phyloP scores from a whole-genome alignment of 2,797 vertebrate genomes.

The Glyptemys insculpta region DNA sequence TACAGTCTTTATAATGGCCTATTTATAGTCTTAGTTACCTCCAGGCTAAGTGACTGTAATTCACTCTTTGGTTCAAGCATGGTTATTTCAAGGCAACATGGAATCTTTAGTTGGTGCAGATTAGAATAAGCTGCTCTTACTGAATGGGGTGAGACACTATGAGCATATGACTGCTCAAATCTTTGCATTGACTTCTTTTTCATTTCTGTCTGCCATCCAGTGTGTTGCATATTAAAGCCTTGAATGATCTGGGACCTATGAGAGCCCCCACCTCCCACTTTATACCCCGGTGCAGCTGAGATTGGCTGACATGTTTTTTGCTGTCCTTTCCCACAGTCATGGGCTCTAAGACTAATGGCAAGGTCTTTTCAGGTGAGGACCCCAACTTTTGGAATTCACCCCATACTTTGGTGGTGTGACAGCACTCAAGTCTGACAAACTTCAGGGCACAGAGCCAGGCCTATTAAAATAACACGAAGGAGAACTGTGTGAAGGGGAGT shows the following conservation, averaged over 20 bases:
- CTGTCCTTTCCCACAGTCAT: background rate
- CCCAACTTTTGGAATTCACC: background rate
- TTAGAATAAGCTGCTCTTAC: background rate
- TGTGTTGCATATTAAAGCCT: background rate
- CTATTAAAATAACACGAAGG: background rate
- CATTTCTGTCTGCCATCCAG: background rate
- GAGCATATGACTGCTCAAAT: background rate
- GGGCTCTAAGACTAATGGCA: background rate
- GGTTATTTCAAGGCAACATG: background rate
- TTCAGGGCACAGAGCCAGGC: background rate
- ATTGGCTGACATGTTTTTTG: background rate
- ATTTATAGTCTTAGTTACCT: background rate
- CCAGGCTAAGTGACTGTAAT: background rate
- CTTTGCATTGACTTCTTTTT: background rate
- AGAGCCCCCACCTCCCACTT: background rate
- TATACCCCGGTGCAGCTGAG: background rate
- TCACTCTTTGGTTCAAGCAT: background rate
- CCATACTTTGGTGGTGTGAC: background rate
- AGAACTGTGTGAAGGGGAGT: background rate
- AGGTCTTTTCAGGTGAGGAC: background rate
- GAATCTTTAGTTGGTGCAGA: background rate
- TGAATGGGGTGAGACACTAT: background rate
- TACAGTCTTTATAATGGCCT: background rate
- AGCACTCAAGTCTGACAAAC: rapidly evolving
- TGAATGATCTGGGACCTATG: background rate